Evolutionary conservation across 2,113 vertebrate genomes (phyloP).

Genomic region (Zosterops japonicus): DNA sequence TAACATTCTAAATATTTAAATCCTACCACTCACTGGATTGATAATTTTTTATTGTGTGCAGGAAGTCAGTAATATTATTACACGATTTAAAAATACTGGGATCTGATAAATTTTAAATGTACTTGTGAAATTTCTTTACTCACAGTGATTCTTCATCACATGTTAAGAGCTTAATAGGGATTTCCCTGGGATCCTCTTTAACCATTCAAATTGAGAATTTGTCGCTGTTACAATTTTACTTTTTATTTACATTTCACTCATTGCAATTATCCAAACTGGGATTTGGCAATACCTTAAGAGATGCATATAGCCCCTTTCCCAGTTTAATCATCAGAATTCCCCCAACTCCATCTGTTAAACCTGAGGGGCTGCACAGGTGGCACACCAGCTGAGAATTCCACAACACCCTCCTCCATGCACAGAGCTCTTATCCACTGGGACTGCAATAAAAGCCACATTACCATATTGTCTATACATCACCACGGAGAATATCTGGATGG

Average conservation of each 20-base stretch:
- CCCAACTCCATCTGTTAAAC: background rate
- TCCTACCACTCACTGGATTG: background rate
- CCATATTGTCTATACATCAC: background rate
- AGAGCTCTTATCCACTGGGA: background rate
- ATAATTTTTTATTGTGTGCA: background rate
- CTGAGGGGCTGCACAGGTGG: background rate
- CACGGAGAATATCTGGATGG: background rate
- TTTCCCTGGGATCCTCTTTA: background rate
- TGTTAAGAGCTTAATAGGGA: background rate
- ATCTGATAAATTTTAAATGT: background rate
- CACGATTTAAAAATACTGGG: background rate
- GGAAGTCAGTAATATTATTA: background rate
- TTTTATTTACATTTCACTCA: background rate
- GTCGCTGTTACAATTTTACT: background rate
- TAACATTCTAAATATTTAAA: background rate
- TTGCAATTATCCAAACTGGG: background rate
- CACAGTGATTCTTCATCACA: background rate
- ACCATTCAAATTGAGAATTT: background rate
- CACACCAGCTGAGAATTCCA: background rate
- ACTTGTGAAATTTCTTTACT: background rate
- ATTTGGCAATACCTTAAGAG: background rate
- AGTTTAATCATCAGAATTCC: background rate
- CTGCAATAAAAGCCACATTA: background rate
- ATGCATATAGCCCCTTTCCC: accelerated
- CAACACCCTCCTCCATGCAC: background rate